phyloP scores from a whole-genome alignment of 2,888 invertebrate species.

The Drosophila percnosoma region DNA sequence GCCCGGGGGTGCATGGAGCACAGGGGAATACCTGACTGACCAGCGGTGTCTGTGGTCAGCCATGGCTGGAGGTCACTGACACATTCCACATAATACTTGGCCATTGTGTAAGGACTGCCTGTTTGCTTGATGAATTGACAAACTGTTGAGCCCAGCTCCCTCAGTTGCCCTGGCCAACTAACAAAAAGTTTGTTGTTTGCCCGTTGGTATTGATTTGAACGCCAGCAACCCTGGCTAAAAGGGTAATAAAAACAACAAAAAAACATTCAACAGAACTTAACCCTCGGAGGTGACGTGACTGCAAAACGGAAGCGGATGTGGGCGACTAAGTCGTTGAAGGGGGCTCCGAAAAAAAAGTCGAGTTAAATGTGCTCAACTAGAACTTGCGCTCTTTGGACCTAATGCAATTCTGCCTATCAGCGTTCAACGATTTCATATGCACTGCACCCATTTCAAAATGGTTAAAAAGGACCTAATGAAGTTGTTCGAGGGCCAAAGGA shows the following conservation, averaged over 20 bases:
- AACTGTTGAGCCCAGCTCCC: conserved; percentile 51
- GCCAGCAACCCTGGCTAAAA: conserved; percentile 28
- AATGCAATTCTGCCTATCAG: not conserved
- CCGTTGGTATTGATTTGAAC: conserved; percentile 44
- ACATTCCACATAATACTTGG: not conserved
- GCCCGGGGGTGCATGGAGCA: not conserved
- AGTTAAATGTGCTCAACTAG: not conserved
- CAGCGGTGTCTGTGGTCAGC: conserved; percentile 54
- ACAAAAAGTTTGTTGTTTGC: conserved; percentile 34
- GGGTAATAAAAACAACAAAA: not conserved
- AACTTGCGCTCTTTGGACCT: conserved; percentile 8
- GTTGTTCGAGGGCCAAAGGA: not conserved
- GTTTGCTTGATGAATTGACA: conserved; percentile 56
- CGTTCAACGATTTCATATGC: not conserved
- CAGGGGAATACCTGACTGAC: conserved; percentile 14
- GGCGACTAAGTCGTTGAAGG: conserved; percentile 34
- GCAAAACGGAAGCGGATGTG: conserved; percentile 56
- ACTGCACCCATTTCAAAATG: not conserved
- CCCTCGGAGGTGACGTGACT: conserved; percentile 43
- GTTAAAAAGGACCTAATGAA: not conserved
- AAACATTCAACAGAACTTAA: conserved; percentile 25
- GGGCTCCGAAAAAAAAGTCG: not conserved
- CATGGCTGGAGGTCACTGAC: conserved; percentile 43
- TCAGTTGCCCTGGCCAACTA: conserved; percentile 36
- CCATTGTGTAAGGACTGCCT: conserved; percentile 14